A percentile compares a stretch with the other conserved stretches of the same genome.
Conservation (phyloP, 2,797 vertebrate species). For the Poeciliopsis turneri region DNA sequence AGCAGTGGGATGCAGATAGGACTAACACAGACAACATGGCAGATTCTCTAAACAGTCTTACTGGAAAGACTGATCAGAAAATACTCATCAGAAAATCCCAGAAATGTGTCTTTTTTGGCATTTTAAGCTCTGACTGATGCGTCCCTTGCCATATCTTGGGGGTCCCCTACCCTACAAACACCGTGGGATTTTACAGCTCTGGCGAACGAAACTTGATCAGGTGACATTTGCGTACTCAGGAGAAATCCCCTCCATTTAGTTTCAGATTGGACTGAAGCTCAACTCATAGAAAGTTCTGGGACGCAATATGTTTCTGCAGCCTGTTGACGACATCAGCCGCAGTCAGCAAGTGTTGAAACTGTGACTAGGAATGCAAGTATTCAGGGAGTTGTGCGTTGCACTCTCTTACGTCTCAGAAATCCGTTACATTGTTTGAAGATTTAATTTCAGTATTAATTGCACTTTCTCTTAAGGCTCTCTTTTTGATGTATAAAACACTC, state of each 20-base stretch:
- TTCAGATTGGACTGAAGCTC: background rate
- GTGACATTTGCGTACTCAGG: background rate
- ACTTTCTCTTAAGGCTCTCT: background rate
- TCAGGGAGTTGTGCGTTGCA: background rate
- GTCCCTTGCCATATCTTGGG: background rate
- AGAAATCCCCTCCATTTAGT: slow-evolving; percentile 13
- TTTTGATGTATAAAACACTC: background rate
- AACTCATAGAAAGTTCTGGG: slow-evolving; percentile 10
- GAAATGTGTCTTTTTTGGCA: background rate
- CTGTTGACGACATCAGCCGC: slow-evolving; percentile 24
- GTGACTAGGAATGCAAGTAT: slow-evolving; percentile 15
- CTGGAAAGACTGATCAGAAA: background rate
- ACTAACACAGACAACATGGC: background rate
- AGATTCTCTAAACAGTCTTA: background rate
- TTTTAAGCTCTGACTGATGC: background rate
- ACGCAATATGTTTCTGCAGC: slow-evolving; percentile 3
- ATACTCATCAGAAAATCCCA: background rate
- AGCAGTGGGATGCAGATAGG: background rate
- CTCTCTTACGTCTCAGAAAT: background rate
- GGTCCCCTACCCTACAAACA: background rate
- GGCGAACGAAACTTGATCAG: background rate
- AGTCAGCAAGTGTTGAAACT: slow-evolving; percentile 1
- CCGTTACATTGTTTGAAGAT: background rate
- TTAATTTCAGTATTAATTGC: slow-evolving; percentile 2
- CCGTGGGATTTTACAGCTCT: background rate